Conservation (phyloP, 2,113 vertebrate species). For the Myotis lucifugus region DNA sequence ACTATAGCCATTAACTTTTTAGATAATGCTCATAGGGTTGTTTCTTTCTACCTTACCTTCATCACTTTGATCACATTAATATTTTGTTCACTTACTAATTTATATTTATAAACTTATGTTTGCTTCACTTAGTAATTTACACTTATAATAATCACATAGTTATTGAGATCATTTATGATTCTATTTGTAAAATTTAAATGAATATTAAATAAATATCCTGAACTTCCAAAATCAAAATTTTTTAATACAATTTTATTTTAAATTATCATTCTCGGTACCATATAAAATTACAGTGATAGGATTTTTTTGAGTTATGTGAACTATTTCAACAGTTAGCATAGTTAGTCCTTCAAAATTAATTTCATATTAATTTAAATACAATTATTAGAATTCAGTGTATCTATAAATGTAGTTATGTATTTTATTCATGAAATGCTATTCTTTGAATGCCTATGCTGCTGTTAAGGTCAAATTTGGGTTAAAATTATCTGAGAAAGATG, state of each 20-base stretch:
- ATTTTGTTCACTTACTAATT: constrained; percentile 21
- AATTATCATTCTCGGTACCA: not conserved
- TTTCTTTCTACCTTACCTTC: not conserved
- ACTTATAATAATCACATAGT: not conserved
- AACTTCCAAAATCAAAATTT: constrained; percentile 14
- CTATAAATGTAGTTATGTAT: not conserved
- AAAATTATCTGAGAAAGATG: constrained; percentile 28
- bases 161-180: not conserved
- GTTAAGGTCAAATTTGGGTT: constrained; percentile 36
- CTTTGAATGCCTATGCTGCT: constrained; percentile 46
- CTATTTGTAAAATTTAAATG: constrained; percentile 32
- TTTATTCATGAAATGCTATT: not conserved
- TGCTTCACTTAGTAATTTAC: not conserved
- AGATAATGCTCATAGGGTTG: not conserved
- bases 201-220: not conserved
- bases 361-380: constrained; percentile 39
- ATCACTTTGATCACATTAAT: constrained; percentile 15
- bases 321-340: not conserved
- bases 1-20: not conserved
- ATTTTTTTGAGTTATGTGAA: constrained; percentile 30
- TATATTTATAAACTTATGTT: constrained; percentile 1
- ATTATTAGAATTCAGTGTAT: not conserved
- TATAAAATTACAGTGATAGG: not conserved
- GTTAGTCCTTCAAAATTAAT: constrained; percentile 49
- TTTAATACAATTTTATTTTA: constrained; percentile 24